phyloP scores from a whole-genome alignment of 1,140 invertebrate genomes.

The Pseudoatta argentina region DNA sequence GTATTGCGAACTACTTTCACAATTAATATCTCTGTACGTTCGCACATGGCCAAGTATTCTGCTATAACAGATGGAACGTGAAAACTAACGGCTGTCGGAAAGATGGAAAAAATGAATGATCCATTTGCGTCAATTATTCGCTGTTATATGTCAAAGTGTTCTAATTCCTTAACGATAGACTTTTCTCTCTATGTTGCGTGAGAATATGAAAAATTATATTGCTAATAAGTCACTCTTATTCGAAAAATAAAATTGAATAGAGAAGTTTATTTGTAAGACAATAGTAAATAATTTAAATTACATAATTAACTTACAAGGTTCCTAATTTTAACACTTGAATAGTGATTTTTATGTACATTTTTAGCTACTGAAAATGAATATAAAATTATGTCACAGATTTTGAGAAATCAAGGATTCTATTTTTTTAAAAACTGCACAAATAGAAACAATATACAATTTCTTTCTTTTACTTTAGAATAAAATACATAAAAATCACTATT shows the following conservation, averaged over 20 bases:
- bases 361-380: no score
- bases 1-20: slow-evolving; percentile 48
- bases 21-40: slow-evolving; percentile 38
- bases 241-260: slow-evolving; percentile 1
- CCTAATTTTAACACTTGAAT: no score
- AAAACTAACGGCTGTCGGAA: slow-evolving; percentile 34
- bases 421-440: no score
- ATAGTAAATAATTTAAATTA: background rate
- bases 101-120: slow-evolving; percentile 31
- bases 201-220: background rate
- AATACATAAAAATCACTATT: no score
- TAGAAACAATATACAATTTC: no score
- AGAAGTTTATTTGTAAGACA: background rate
- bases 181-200: background rate
- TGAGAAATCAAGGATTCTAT: no score
- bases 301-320: background rate
- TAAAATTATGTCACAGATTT: no score
- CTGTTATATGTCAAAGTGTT: slow-evolving; percentile 7
- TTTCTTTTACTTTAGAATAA: no score
- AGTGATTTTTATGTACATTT: no score
- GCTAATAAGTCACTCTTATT: background rate
- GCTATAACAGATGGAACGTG: slow-evolving; percentile 44
- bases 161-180: slow-evolving; percentile 6
- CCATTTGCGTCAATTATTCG: slow-evolving; percentile 40
- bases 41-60: slow-evolving; percentile 6